Percentiles rank a stretch among this genome's conserved stretches.
Evolutionary conservation across 2,797 vertebrate genomes (phyloP).

Genomic region (Poeciliopsis presidionis): DNA sequence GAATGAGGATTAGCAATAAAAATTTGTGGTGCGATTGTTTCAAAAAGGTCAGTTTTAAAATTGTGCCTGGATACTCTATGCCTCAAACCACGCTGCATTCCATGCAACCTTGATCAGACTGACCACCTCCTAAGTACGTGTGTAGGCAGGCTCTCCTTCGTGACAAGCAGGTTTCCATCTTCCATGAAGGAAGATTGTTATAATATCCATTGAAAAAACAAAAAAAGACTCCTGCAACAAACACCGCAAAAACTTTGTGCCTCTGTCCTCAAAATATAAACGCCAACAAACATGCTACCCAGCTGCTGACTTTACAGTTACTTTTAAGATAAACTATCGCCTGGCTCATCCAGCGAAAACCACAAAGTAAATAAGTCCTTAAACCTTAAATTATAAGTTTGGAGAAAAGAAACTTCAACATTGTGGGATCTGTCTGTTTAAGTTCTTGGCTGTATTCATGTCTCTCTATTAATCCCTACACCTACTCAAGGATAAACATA

Average conservation of each 20-base stretch:
- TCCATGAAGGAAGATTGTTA: neutral
- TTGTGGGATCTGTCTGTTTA: slow-evolving; percentile 17
- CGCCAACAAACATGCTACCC: neutral
- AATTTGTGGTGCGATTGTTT: neutral
- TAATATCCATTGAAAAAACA: neutral
- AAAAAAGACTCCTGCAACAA: neutral
- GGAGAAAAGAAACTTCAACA: slow-evolving; percentile 9
- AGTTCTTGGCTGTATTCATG: slow-evolving; percentile 24
- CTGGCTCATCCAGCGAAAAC: neutral
- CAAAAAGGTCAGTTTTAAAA: neutral
- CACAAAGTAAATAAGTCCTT: slow-evolving; percentile 5
- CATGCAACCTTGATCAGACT: neutral
- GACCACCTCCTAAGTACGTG: neutral
- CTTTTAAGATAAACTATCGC: neutral
- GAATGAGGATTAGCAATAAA: neutral
- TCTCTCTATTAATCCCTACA: slow-evolving; percentile 31
- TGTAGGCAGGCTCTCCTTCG: neutral
- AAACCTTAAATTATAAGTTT: slow-evolving; percentile 22
- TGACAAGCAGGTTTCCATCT: neutral
- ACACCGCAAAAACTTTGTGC: neutral
- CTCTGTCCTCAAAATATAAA: neutral
- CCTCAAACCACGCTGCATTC: neutral
- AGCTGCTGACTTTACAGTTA: neutral
- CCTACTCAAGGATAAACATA: slow-evolving; percentile 73
- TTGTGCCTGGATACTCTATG: neutral